Percentiles rank a stretch among this genome's conserved stretches.
Evolutionary conservation across 2,113 vertebrate genomes (phyloP).

Genomic region (Leptodactylus fuscus): DNA sequence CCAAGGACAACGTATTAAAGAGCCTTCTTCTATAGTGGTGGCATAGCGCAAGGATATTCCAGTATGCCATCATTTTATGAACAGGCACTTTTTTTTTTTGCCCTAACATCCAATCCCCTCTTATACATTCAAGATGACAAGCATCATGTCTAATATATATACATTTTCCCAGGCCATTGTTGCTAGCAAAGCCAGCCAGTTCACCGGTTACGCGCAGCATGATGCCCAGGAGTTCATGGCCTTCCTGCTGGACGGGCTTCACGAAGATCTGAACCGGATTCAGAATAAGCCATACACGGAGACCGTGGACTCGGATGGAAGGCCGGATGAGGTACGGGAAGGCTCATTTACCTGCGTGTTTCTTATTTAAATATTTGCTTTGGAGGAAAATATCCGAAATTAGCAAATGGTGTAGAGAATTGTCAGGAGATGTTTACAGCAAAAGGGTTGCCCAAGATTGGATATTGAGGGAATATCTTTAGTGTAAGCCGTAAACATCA

Average conservation of each 20-base stretch:
- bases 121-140: no score
- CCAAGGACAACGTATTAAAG: background rate
- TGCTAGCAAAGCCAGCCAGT: constrained; percentile 97
- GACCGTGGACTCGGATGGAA: constrained; percentile 93
- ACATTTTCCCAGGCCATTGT: constrained; percentile 84
- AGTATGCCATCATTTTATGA: no score
- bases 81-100: no score
- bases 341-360: no score
- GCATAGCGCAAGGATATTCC: no score
- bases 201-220: constrained; percentile 96
- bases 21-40: no score
- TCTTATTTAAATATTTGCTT: no score
- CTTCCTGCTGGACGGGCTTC: constrained; percentile 94
- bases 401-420: background rate
- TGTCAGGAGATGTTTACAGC: background rate
- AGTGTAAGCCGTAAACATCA: background rate
- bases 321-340: constrained; percentile 86
- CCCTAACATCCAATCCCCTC: no score
- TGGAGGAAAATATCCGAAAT: no score
- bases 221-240: constrained; percentile 99
- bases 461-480: no score
- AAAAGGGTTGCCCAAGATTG: no score
- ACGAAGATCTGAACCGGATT: constrained; percentile 97
- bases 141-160: background rate
- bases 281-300: constrained; percentile 98